Conservation (phyloP, 1,140 invertebrate species). For the Drosophila athabasca region DNA sequence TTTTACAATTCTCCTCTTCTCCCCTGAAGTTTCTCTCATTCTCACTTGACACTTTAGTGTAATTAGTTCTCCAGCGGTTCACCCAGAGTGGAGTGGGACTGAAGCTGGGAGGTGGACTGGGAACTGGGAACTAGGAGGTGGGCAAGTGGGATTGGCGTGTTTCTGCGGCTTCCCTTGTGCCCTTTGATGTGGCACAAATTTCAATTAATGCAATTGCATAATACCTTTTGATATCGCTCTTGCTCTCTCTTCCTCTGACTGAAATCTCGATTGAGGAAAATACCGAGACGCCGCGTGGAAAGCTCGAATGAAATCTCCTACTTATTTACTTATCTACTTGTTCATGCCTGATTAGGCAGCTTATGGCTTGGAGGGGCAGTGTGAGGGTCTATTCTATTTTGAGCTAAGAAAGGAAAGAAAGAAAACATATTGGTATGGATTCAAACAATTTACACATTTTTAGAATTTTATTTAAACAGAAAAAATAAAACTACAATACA, state of each 20-base stretch:
- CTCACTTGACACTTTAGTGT: constrained; percentile 50
- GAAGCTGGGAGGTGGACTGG: neutral
- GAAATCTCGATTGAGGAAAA: neutral
- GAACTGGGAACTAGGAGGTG: neutral
- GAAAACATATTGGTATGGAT: neutral
- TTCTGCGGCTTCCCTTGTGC: constrained; percentile 45
- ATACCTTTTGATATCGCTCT: constrained; percentile 16
- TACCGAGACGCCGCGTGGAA: neutral
- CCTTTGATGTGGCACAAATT: constrained; percentile 65
- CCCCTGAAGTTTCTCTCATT: neutral
- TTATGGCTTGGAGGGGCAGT: neutral
- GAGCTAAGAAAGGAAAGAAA: no score
- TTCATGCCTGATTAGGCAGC: constrained; percentile 19
- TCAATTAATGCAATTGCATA: constrained; percentile 66
- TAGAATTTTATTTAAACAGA: neutral
- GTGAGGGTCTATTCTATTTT: neutral
- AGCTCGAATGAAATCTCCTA: neutral
- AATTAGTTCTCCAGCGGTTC: constrained; percentile 37
- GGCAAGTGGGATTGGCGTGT: constrained; percentile 3
- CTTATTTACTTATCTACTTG: constrained; percentile 13
- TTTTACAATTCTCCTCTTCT: neutral
- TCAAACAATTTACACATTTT: no score
- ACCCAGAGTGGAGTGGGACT: neutral
- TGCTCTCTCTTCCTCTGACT: neutral
- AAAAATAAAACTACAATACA: no score